Percentiles rank a stretch among this genome's conserved stretches.
Conservation (phyloP, 2,113 vertebrate species). For the Channa maculata region DNA sequence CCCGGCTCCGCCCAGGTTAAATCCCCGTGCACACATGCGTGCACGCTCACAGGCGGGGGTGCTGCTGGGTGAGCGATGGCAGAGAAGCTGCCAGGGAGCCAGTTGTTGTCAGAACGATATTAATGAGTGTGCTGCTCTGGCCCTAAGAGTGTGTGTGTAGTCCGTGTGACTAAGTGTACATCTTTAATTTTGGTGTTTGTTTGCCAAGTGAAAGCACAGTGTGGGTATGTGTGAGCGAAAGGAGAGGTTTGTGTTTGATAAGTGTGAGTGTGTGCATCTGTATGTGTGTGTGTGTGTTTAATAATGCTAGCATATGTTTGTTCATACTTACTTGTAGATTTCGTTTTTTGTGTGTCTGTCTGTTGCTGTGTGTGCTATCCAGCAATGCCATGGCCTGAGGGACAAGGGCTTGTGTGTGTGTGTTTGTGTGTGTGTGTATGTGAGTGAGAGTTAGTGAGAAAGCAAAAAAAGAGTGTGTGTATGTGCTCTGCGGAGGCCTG, state of each 20-base stretch:
- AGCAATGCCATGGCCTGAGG: constrained; percentile 79
- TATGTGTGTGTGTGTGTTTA: constrained; percentile 41
- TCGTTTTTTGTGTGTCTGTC: constrained; percentile 59
- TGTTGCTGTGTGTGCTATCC: constrained; percentile 68
- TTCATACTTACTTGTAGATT: constrained; percentile 28
- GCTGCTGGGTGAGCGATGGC: constrained; percentile 82
- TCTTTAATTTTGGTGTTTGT: constrained; percentile 33
- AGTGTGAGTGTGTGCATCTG: constrained; percentile 17
- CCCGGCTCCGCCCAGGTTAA: constrained; percentile 84
- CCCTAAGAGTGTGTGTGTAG: constrained; percentile 50
- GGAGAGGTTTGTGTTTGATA: background rate
- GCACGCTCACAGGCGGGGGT: constrained; percentile 60
- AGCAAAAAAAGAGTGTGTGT: constrained; percentile 29
- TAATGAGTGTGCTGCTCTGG: constrained; percentile 82
- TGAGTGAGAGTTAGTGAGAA: constrained; percentile 40
- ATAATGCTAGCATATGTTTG: no score
- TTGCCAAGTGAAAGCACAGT: constrained; percentile 33
- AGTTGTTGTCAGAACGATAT: constrained; percentile 87
- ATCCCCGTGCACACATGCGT: constrained; percentile 77
- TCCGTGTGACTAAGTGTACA: constrained; percentile 5
- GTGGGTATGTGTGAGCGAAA: background rate
- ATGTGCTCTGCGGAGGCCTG: constrained; percentile 84
- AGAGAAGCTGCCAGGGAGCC: constrained; percentile 81
- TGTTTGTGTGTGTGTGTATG: constrained; percentile 36
- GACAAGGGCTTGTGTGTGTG: constrained; percentile 64